phyloP scores from a whole-genome alignment of 2,113 vertebrate species.

The Gavialis gangeticus region DNA sequence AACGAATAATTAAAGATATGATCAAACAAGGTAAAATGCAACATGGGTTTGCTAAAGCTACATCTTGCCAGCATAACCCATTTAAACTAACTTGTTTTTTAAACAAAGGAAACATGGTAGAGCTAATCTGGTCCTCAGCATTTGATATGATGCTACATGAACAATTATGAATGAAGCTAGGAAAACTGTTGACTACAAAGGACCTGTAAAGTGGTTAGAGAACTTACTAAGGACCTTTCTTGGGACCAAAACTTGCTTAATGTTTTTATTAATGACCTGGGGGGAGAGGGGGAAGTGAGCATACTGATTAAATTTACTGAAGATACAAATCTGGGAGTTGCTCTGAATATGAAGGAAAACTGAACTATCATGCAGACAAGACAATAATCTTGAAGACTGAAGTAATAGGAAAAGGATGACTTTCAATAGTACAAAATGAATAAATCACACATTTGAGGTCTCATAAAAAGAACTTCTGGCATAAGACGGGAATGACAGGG shows the following conservation, averaged over 20 bases:
- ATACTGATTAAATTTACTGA: not conserved
- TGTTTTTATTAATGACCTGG: not conserved
- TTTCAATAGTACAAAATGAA: not conserved
- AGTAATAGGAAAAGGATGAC: constrained; percentile 11
- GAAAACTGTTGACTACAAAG: not conserved
- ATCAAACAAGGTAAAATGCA: not conserved
- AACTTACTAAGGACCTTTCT: not conserved
- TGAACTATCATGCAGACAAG: not conserved
- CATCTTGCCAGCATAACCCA: not conserved
- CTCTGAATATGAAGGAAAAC: not conserved
- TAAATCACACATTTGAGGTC: not conserved
- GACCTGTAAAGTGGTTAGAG: too few species aligned
- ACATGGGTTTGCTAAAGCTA: not conserved
- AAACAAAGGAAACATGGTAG: not conserved
- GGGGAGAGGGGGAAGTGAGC: too few species aligned
- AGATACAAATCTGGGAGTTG: not conserved
- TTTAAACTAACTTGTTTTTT: not conserved
- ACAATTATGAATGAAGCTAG: not conserved
- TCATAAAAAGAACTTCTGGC: not conserved
- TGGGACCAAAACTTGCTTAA: not conserved
- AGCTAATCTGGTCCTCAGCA: not conserved
- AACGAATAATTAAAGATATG: not conserved
- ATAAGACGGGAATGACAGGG: not conserved
- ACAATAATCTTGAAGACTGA: not conserved
- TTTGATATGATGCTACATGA: not conserved